Percentiles rank a stretch among this genome's conserved stretches.
phyloP scores from a whole-genome alignment of 2,797 vertebrate species.

The Pangasius sanitwongsei region DNA sequence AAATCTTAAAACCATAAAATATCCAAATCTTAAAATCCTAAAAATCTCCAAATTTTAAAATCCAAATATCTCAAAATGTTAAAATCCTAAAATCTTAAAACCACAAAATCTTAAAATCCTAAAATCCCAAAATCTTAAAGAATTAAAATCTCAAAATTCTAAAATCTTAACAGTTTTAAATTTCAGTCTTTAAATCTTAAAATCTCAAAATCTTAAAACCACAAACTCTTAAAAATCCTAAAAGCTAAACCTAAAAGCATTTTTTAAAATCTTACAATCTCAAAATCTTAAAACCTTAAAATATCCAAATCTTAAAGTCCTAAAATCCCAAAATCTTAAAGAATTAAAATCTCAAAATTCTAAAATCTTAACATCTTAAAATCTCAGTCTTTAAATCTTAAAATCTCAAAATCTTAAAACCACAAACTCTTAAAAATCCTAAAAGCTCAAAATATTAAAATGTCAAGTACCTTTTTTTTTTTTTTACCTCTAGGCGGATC shows the following conservation, averaged over 20 bases:
- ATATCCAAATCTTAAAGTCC: background rate
- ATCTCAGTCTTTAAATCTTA: background rate
- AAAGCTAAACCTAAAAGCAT: no score
- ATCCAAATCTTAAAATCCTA: background rate
- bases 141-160: background rate
- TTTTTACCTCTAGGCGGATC: background rate
- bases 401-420: background rate
- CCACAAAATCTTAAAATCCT: background rate
- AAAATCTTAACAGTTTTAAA: background rate
- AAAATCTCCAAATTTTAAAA: background rate
- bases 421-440: no score
- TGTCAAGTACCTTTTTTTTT: background rate
- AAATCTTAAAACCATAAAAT: background rate
- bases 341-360: background rate
- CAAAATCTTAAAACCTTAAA: background rate
- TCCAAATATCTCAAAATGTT: background rate
- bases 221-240: no score
- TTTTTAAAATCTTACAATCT: background rate
- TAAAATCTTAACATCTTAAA: background rate
- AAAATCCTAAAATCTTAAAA: background rate
- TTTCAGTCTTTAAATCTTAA: no score
- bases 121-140: background rate
- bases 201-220: background rate
- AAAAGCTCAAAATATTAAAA: background rate
- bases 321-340: no score